These are phyloP conservation scores for Notarius quadriscutis DNA, from an alignment of 2,113 vertebrate genomes.

Conservation along the genomic window DNA sequence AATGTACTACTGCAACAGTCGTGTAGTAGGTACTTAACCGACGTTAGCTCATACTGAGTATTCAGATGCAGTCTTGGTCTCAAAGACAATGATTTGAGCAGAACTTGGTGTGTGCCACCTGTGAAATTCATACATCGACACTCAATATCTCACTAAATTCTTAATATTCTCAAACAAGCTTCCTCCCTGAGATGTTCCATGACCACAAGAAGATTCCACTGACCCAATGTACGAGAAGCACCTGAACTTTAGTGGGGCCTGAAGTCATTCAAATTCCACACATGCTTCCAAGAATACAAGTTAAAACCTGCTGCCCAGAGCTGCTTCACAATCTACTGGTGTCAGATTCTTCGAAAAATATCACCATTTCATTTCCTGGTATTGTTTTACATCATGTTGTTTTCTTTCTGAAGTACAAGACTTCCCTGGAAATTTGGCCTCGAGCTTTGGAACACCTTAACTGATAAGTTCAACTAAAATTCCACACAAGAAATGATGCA, in stretches of 20 bases:
- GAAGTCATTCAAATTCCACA: slow-evolving; percentile 1
- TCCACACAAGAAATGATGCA: neutral
- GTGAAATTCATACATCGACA: neutral
- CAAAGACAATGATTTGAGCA: neutral
- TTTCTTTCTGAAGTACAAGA: neutral
- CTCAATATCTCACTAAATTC: neutral
- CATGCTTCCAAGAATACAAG: slow-evolving; percentile 18
- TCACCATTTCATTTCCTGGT: slow-evolving; percentile 18
- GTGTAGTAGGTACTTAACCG: too few relatives aligned
- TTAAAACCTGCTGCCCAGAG: slow-evolving; percentile 8
- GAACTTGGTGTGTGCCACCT: neutral
- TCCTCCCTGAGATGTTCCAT: neutral
- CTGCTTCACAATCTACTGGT: neutral
- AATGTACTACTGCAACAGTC: too few relatives aligned
- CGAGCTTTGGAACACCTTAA: neutral
- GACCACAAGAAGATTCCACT: too few relatives aligned
- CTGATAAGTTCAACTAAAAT: neutral
- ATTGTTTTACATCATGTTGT: neutral
- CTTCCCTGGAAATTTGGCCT: neutral
- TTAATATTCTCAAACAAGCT: neutral
- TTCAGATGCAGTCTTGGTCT: too few relatives aligned
- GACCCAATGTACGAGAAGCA: neutral
- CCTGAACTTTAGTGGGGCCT: neutral
- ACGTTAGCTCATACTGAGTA: too few relatives aligned
- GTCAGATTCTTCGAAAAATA: neutral